Conservation (phyloP, 2,888 invertebrate species). For the Volucella zonaria region DNA sequence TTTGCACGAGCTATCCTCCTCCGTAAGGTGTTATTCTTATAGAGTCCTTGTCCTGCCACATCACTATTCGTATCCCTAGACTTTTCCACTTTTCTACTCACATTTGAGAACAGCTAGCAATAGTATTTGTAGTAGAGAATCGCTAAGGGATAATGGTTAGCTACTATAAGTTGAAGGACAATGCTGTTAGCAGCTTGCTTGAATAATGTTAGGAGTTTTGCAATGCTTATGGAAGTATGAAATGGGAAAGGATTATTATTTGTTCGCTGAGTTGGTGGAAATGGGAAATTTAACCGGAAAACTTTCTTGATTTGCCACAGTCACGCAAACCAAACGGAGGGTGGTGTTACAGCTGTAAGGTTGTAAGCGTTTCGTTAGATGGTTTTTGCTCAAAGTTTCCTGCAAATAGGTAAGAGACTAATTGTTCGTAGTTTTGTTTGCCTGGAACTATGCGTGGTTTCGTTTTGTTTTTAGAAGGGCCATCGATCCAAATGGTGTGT, state of each 20-base stretch:
- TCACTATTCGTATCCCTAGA: conserved; percentile 8
- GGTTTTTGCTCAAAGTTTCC: conserved; percentile 49
- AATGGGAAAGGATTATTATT: conserved; percentile 72
- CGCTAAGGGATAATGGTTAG: conserved; percentile 50
- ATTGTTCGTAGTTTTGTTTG: conserved; percentile 2
- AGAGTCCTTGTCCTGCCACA: conserved; percentile 20
- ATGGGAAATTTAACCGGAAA: conserved; percentile 68
- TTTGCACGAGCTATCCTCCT: conserved; percentile 42
- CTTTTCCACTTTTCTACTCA: too few species aligned
- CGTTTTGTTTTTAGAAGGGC: too few species aligned
- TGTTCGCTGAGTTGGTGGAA: conserved; percentile 56
- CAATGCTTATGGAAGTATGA: conserved; percentile 64
- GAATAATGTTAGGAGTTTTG: conserved; percentile 57
- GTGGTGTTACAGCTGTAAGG: too few species aligned
- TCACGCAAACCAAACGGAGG: conserved; percentile 54
- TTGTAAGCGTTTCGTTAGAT: conserved; percentile 29
- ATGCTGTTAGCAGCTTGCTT: conserved; percentile 64
- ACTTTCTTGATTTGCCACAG: conserved; percentile 66
- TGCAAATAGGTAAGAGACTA: conserved; percentile 25
- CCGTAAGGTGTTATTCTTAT: conserved; percentile 16
- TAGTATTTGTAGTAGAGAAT: background rate
- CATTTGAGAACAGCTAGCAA: too few species aligned
- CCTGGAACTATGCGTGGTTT: too few species aligned
- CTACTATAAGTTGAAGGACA: conserved; percentile 67
- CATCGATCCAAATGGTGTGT: too few species aligned